These are phyloP conservation scores for Chionodraco myersi DNA, from an alignment of 2,113 vertebrate species.

Conservation along the genomic window DNA sequence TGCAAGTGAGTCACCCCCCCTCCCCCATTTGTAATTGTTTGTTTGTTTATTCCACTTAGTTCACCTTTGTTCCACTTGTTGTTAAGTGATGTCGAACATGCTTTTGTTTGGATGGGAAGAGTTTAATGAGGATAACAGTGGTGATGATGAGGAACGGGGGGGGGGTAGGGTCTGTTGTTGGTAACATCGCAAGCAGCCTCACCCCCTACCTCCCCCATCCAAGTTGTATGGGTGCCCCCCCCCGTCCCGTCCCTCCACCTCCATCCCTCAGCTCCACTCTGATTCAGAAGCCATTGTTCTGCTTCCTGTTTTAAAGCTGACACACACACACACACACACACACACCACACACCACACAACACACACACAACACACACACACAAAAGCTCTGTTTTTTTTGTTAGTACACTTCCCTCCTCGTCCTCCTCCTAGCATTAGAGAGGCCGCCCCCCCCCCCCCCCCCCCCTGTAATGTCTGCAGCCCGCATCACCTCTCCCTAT, in stretches of 20 bases:
- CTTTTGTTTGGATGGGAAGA: conserved; percentile 48
- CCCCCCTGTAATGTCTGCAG: conserved; percentile 61
- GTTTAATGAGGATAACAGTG: conserved; percentile 49
- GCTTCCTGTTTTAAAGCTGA: conserved; percentile 81
- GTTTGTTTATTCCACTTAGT: background rate
- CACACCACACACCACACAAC: conserved; percentile 27
- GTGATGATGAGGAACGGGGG: conserved; percentile 23
- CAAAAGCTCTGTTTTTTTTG: conserved; percentile 66
- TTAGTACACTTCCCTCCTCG: conserved; percentile 64
- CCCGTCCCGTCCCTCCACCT: conserved; percentile 28
- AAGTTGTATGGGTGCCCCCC: no score
- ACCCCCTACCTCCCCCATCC: background rate
- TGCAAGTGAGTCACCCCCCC: conserved; percentile 89
- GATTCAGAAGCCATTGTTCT: conserved; percentile 71
- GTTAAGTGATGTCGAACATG: conserved; percentile 23
- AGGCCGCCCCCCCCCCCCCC: conserved; percentile 44
- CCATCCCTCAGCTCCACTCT: conserved; percentile 50
- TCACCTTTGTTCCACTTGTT: background rate
- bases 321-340: conserved; percentile 10
- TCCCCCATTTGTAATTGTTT: no score
- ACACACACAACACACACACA: conserved; percentile 17
- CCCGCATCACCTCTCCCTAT: conserved; percentile 75
- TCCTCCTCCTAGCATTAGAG: conserved; percentile 13
- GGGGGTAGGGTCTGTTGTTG: conserved; percentile 13
- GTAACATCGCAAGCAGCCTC: conserved; percentile 54